Percentiles rank a stretch among this genome's conserved stretches.
phyloP scores from a whole-genome alignment of 2,797 vertebrate species.

The Xenentodon cancila region DNA sequence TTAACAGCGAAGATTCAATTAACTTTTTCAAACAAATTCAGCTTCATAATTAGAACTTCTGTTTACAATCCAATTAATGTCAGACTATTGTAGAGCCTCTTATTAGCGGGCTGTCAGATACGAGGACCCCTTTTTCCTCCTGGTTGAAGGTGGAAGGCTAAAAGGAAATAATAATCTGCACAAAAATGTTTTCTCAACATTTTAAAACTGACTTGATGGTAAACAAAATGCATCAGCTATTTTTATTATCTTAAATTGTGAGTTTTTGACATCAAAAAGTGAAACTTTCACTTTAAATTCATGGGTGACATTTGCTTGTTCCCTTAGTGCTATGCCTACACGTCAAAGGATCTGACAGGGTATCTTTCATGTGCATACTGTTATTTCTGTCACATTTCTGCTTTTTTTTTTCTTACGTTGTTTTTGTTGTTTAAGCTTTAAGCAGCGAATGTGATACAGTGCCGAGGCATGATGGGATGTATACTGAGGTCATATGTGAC shows the following conservation, averaged over 20 bases:
- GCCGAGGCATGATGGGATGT: constrained; percentile 47
- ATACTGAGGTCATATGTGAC: constrained; percentile 66
- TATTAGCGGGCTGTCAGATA: constrained; percentile 16
- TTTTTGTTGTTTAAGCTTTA: constrained; percentile 27
- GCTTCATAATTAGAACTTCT: constrained; percentile 25
- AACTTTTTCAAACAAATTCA: constrained; percentile 25
- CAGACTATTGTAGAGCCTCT: constrained; percentile 26
- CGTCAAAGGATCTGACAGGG: constrained; percentile 62
- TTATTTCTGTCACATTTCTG: constrained; percentile 56
- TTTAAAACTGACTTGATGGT: constrained; percentile 4
- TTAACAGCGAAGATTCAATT: constrained; percentile 16
- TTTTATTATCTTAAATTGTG: constrained; percentile 20
- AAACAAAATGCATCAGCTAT: constrained; percentile 20
- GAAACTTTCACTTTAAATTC: constrained; percentile 2
- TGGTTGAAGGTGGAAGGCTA: constrained; percentile 2
- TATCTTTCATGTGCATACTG: constrained; percentile 25
- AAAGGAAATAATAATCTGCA: constrained; percentile 2
- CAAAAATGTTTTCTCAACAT: constrained; percentile 1
- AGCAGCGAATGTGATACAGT: constrained; percentile 43
- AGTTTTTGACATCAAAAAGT: constrained; percentile 13
- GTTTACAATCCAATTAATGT: constrained; percentile 44
- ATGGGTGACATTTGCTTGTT: constrained; percentile 29
- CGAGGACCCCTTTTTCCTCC: constrained; percentile 16
- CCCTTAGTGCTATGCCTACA: constrained; percentile 21
- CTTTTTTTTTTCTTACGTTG: constrained; percentile 7